Evolutionary conservation across 2,797 vertebrate genomes (phyloP), one percentile per base, ranked within the genome.

Genomic region (Enteromius treurensis): DNA sequence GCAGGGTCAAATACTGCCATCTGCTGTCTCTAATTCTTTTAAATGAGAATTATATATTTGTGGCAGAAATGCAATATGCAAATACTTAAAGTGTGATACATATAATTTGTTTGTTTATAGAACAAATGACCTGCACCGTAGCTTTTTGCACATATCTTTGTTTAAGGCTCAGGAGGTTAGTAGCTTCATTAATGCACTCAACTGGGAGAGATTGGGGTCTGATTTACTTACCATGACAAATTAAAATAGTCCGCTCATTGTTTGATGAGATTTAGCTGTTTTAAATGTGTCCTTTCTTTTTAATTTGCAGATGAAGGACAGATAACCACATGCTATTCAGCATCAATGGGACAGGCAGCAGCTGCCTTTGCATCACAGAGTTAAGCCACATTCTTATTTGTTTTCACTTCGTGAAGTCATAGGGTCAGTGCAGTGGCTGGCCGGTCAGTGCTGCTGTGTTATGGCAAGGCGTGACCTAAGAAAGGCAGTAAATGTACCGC

Each of bases 401-500:
- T 71, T 80, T 79, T 87, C 45, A 47, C 37, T 69, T 11, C 6
- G 65, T 55, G 19, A 69, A 42, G 67, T 69, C 10, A 13, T 53
- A n/a, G n/a, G 76, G 40, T 80, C 79, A 77, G 15, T 80, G 65
- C 65, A 77, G 78, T 53, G 65, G 67, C 45, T 79, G 32, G 51
- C 23, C 21, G 34, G 58, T 34, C 47, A 79, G 1, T 79, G 64
- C 26, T 79, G 83, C 15, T 70, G 49, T 76, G 77, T 79, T 82
- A 51, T 21, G 81, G 47, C 49, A 49, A 77, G 85, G 64, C 19
- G 53, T 65, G 53, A 80, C 77, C 73, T 40, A 70, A 75, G 82
- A 80, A 80, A 80, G 65, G 71, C 73, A 86, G 84, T 82, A 87
- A 82, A 87, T 86, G 71, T 80, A 51, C 73, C 10, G 68, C 69